These are phyloP conservation scores for Heliconius hermathena DNA, from an alignment of 1,140 invertebrate species.

Conservation along the genomic window DNA sequence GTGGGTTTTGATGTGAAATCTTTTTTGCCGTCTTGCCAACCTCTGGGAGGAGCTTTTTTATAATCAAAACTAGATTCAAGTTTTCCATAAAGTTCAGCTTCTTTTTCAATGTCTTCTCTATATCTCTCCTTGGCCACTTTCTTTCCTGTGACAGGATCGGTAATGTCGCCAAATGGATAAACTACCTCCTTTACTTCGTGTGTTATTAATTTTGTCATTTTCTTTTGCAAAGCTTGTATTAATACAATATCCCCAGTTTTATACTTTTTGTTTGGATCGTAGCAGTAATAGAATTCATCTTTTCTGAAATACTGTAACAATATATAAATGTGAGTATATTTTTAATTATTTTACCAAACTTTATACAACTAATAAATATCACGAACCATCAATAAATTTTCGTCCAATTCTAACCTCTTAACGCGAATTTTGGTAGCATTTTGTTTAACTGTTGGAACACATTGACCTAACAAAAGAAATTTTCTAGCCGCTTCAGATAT, in stretches of 20 bases:
- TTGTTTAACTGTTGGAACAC: slow-evolving; percentile 87
- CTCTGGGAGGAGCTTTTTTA: slow-evolving; percentile 88
- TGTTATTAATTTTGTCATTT: slow-evolving; percentile 88
- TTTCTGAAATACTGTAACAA: slow-evolving; percentile 89
- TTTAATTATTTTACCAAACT: not conserved
- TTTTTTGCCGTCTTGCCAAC: slow-evolving; percentile 90
- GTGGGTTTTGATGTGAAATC: slow-evolving; percentile 90
- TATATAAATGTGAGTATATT: not conserved
- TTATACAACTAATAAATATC: slow-evolving; percentile 20
- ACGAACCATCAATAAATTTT: slow-evolving; percentile 86
- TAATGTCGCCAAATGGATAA: slow-evolving; percentile 91
- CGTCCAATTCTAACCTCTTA: slow-evolving; percentile 86
- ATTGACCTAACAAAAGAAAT: slow-evolving; percentile 85
- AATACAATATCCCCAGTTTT: slow-evolving; percentile 92
- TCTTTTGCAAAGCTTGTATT: slow-evolving; percentile 87
- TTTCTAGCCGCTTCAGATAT: slow-evolving; percentile 61
- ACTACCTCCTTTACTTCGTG: slow-evolving; percentile 91
- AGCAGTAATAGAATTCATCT: slow-evolving; percentile 86
- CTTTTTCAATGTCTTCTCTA: slow-evolving; percentile 87
- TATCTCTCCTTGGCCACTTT: slow-evolving; percentile 87
- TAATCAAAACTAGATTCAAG: slow-evolving; percentile 87
- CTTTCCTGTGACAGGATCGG: slow-evolving; percentile 91
- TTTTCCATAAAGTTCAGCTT: slow-evolving; percentile 87
- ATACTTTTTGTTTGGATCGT: slow-evolving; percentile 89
- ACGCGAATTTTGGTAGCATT: slow-evolving; percentile 90